A percentile compares a stretch with the other conserved stretches of the same genome.
Conservation (phyloP, 2,797 vertebrate genomes). For the Clarias laeviceps region DNA sequence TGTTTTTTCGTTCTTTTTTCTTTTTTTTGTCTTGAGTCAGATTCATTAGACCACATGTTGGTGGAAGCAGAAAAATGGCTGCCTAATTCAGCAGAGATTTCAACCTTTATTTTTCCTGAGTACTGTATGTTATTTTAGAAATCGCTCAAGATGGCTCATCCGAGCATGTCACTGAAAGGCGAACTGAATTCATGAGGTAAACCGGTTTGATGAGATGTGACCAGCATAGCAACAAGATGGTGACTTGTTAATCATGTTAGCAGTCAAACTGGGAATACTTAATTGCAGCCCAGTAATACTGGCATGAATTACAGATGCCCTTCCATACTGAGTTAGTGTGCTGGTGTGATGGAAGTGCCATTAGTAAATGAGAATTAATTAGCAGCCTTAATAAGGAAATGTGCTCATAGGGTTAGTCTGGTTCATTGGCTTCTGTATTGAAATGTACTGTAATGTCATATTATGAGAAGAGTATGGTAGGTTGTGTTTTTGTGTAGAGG, state of each 20-base stretch:
- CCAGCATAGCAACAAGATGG: conserved; percentile 56
- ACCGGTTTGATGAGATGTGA: conserved; percentile 32
- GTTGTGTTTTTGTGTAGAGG: conserved; percentile 10
- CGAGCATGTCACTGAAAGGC: neutral
- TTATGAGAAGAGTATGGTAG: neutral
- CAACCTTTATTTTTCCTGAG: conserved; percentile 19
- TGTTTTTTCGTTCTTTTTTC: neutral
- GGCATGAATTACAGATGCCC: conserved; percentile 40
- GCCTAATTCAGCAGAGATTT: conserved; percentile 46
- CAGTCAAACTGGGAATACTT: conserved; percentile 58
- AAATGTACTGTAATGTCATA: neutral
- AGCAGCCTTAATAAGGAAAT: conserved; percentile 66
- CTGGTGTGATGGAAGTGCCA: conserved; percentile 60
- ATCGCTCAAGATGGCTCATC: neutral
- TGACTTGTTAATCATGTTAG: conserved; percentile 67
- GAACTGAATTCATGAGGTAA: conserved; percentile 5
- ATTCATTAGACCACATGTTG: conserved; percentile 49
- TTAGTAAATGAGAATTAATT: conserved; percentile 75
- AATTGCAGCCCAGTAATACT: conserved; percentile 61
- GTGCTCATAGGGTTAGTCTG: conserved; percentile 45
- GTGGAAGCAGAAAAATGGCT: conserved; percentile 40
- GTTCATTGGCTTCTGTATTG: conserved; percentile 27
- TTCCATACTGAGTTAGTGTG: conserved; percentile 56
- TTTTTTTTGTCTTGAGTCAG: conserved; percentile 53
- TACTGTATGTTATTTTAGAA: neutral